These are phyloP conservation scores for Remorina albescens DNA, from an alignment of 2,797 vertebrate genomes.

Conservation along the genomic window DNA sequence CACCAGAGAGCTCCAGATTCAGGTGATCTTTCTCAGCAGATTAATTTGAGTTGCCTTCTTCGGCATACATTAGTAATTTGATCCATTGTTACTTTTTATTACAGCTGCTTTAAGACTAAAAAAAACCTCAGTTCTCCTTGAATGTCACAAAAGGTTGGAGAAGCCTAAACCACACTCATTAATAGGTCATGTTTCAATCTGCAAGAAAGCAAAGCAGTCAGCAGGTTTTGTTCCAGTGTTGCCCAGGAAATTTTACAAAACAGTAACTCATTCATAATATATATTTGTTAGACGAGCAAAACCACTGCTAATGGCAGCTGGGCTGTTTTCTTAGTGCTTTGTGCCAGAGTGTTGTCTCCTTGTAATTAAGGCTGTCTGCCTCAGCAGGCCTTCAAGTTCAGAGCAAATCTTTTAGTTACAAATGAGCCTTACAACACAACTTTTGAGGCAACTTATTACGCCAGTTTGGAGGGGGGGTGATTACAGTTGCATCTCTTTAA, in stretches of 20 bases:
- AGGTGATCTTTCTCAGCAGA: neutral
- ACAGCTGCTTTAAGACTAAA: neutral
- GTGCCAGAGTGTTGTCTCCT: conserved; percentile 44
- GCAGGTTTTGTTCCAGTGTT: conserved; percentile 30
- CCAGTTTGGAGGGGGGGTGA: too few relatives aligned
- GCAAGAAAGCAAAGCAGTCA: conserved; percentile 12
- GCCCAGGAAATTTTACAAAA: conserved; percentile 23
- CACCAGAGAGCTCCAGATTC: neutral
- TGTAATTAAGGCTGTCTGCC: conserved; percentile 56
- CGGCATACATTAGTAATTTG: neutral
- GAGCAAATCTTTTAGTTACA: neutral
- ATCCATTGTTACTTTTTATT: neutral
- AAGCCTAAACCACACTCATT: neutral
- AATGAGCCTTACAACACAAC: neutral
- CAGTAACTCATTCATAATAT: conserved; percentile 37
- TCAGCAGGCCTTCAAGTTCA: conserved; percentile 23
- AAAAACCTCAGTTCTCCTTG: neutral
- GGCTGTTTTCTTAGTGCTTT: neutral
- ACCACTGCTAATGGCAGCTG: conserved; percentile 25
- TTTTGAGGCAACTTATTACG: neutral
- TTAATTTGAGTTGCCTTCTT: neutral
- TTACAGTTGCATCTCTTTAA: neutral
- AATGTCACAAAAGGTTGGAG: neutral
- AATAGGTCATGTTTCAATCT: conserved; percentile 7
- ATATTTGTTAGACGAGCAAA: conserved; percentile 34